Evolutionary conservation across 2,113 vertebrate genomes (phyloP).

Genomic region (Tinamus guttatus): DNA sequence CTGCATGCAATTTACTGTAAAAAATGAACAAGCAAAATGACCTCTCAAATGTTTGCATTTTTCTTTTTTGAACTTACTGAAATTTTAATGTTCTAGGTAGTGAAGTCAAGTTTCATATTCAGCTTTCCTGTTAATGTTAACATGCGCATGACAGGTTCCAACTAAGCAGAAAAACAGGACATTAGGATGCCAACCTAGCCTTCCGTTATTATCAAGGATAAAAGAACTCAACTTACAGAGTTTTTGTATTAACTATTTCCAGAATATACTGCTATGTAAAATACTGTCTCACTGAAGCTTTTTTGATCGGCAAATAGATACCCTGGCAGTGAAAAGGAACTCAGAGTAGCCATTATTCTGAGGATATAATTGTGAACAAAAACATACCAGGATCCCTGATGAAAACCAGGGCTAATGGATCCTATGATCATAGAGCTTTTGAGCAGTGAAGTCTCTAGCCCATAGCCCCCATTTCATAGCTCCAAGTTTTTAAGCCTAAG

Average conservation of each 20-base stretch:
- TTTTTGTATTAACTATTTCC: conserved; percentile 33
- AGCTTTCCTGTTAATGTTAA: conserved; percentile 52
- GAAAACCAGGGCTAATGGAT: not conserved
- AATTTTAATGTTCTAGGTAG: conserved; percentile 69
- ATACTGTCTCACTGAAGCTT: not conserved
- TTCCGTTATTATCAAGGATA: conserved; percentile 58
- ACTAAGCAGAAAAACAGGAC: conserved; percentile 75
- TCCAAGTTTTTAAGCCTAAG: conserved; percentile 25
- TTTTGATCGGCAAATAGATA: not conserved
- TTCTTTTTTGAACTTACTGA: conserved; percentile 64
- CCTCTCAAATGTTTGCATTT: conserved; percentile 48
- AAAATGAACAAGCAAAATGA: conserved; percentile 39
- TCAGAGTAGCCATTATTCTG: not conserved
- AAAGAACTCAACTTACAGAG: conserved; percentile 48
- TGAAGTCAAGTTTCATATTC: conserved; percentile 68
- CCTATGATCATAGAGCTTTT: not conserved
- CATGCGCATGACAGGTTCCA: conserved; percentile 66
- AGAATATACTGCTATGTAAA: not conserved
- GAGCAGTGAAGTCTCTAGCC: not conserved
- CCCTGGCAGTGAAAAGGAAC: not conserved
- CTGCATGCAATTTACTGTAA: conserved; percentile 32
- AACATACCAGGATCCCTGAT: not conserved
- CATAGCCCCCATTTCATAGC: not conserved
- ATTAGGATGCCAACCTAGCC: conserved; percentile 38
- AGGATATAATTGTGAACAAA: not conserved